Base-by-base conservation (phyloP, 2,888 invertebrate species). In the Rugalucina vietnamica region DNA sequence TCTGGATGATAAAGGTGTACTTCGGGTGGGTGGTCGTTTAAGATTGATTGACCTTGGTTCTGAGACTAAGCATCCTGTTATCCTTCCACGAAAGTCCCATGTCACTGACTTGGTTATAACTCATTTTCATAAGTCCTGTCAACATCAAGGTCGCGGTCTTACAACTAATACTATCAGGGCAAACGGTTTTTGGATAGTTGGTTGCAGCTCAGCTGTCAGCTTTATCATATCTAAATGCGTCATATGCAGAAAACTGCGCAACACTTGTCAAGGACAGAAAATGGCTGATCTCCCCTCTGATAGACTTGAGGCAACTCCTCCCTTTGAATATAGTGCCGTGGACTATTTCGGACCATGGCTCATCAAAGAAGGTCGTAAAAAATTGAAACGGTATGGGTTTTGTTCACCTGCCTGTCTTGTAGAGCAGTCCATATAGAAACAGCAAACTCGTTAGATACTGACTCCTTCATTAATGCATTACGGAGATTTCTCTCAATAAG, bases 371-470 rank as follows among this genome's bases (percentile, higher is more conserved):
- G 12, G 69, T 69, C 32, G 69, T 18, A 69, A 69, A 21, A 5
- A 69, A 34, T n/a, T 69, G 4, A 69, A 69, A 69, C 24, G 69
- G 29, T 27, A 69, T n/a, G 34, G 36, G 69, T 12, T 14, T 10
- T 69, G 69, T 69, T 69, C 21, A 69, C 69, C 32, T 60, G 8
- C n/a, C 12, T 60, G n/a, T 60, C n/a, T 60, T 60, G 60, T 21
- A 60, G 60, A 60, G 60, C 69, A 27, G 69, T 69, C 4, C 69
- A 69, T 69, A 4, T 69, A 34, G 69, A 69, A 69, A 69, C 69
- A 34, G 69, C 69, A 36, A 69, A 69, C 69, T 69, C 29, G 21
- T 34, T 69, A 32, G 12, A 69, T 14, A 49, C 50, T n/a, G 50
- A 49, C 50, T 49, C 50, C 50, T 49, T 49, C n/a, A 32, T 69